Base-by-base conservation (phyloP, 2,113 vertebrate species). In the Euleptes europaea region DNA sequence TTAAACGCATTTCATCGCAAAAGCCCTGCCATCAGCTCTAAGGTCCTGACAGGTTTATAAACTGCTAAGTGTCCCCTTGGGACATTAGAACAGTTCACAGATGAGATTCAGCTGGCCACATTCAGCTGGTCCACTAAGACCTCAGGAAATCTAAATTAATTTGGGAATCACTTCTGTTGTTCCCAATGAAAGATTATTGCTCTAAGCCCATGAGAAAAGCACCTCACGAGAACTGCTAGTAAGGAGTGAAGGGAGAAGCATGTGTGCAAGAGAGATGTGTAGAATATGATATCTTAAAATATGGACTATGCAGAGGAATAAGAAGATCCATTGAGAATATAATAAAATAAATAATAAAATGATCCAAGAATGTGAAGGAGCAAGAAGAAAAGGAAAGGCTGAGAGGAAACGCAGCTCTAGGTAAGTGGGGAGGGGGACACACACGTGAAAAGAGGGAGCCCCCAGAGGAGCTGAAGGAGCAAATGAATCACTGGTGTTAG, bases 31-130 rank as follows among this genome's bases (percentile, higher is more conserved):
- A 77, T 13, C 76, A 10, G 72, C 93, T 92, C 88, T 84, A 87
- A 91, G 93, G 94, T 89, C 89, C 96, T 95, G 96, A 96, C 96
- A 97, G 97, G 94, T 98, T 97, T 97, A 98, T 96, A 97, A 97
- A 97, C 97, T 97, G 97, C 97, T 96, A 97, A 98, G 94, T 95
- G 96, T 95, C 96, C 98, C 98, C 91, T 2, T 12, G 96, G 97
- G 97, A 94, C n/a, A 28, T 33, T 80, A 75, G 93, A 95, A 94
- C 94, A 90, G 95, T 90, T 92, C 60, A 86, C 89, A 60, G 88
- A 83, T 91, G 91, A 90, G 90, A 84, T 92, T 92, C 91, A 90
- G 91, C 85, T 60, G 73, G 91, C 91, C 80, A 51, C 40, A 88
- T 90, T 92, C 95, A 94, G 94, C 95, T 95, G 95, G 81, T 33